Base-by-base conservation (phyloP, 2,797 vertebrate species). In the Myotis vivesi region DNA sequence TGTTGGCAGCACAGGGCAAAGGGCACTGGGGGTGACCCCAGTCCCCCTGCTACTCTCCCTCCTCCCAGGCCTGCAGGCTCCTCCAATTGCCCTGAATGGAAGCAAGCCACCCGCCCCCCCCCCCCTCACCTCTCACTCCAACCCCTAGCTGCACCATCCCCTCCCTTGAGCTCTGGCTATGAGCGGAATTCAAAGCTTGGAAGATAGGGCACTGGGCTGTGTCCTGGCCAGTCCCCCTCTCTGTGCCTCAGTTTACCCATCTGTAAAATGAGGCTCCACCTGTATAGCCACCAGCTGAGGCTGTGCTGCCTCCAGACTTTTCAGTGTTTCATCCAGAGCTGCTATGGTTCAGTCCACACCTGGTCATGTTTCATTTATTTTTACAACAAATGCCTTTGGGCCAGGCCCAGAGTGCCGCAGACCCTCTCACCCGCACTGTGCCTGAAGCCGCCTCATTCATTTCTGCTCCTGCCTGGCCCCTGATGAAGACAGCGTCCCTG, bases 311-410 rank as follows among this genome's bases (percentile, higher is more conserved):
- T n/a, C 5, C 3, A 5, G 68, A 76, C 1, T 4, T 46, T 9
- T n/a, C 33, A 4, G 41, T 25, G 44, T 36, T 38, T 33, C 20
- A 36, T 10, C 16, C 0, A 0, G 17, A 55, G 28, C 69, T 3
- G n/a, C 49, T 3, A 0, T 0, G 49, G 77, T 28, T 76, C 20
- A 2, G 71, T 28, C 38, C 4, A 0, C 0, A 17, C 28, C 46
- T 38, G 57, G 62, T 17, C 62, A 64, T 17, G 62, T n/a, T 64
- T 64, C 41, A 6, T 19, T 44, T 75, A 36, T 69, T 64, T 91
- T 80, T 2, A 57, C 36, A 28, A 9, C 3, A 10, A 68, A 13
- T n/a, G 49, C 28, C 46, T 30, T 17, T 17, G 19, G 55, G 28
- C 62, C 51, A 9, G 80, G 30, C 15, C 20, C 6, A 25, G 90